Conservation (phyloP, 2,113 vertebrate species). For the Percopsis transmontana region DNA sequence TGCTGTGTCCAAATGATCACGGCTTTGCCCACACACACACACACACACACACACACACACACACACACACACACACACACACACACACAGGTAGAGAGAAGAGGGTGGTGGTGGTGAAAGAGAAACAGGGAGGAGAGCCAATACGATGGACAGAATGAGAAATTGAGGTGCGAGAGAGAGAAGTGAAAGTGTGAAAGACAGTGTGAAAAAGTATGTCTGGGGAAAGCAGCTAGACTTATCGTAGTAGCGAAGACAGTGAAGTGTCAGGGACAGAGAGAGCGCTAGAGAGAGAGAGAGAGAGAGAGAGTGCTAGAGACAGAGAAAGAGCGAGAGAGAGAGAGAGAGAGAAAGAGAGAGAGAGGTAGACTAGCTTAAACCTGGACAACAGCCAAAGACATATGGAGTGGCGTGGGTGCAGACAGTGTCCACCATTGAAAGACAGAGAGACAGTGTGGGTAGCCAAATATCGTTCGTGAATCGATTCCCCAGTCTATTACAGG, state of each 20-base stretch:
- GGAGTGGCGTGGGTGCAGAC: background rate
- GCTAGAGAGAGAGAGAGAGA: background rate
- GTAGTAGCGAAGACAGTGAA: conserved; percentile 25
- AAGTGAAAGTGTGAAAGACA: background rate
- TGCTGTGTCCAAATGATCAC: conserved; percentile 13
- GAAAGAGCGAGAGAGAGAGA: background rate
- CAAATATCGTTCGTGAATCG: conserved; percentile 38
- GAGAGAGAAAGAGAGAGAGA: background rate
- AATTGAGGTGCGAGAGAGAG: conserved; percentile 3
- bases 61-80: background rate
- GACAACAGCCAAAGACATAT: conserved; percentile 42
- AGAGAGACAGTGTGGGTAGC: conserved; percentile 8
- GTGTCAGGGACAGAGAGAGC: conserved; percentile 38
- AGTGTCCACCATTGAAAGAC: conserved; percentile 31
- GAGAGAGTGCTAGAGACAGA: conserved; percentile 25
- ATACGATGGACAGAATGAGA: conserved; percentile 26
- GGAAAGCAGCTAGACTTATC: background rate
- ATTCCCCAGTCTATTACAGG: conserved; percentile 25
- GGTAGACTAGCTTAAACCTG: conserved; percentile 19
- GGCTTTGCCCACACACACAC: background rate
- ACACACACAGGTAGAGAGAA: background rate
- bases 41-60: background rate
- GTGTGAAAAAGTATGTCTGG: no score
- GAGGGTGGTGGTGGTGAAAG: background rate
- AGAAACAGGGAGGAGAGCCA: background rate